These are phyloP conservation scores for Hemichromis elongatus DNA, from an alignment of 2,113 vertebrate genomes.

Conservation along the genomic window DNA sequence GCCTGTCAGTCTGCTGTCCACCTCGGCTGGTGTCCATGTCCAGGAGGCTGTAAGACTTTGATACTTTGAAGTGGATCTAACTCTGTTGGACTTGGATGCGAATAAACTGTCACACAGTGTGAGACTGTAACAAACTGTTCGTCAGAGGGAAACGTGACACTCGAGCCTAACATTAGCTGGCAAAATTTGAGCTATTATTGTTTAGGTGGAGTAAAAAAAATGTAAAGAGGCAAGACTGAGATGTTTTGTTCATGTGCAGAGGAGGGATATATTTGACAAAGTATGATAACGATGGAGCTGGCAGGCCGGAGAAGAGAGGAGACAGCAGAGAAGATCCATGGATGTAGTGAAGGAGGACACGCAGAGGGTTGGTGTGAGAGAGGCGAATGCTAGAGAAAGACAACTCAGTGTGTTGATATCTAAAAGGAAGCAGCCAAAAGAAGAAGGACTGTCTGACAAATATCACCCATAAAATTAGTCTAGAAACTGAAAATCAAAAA, in stretches of 20 bases:
- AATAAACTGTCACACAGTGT: background rate
- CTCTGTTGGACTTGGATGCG: rapidly evolving
- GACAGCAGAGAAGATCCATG: too few relatives aligned
- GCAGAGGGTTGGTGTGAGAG: too few relatives aligned
- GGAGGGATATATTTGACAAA: too few relatives aligned
- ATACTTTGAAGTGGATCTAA: background rate
- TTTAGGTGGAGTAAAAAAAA: too few relatives aligned
- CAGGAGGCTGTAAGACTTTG: background rate
- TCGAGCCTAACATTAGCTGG: rapidly evolving
- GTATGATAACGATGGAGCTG: too few relatives aligned
- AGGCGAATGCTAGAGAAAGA: too few relatives aligned
- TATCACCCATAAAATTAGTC: background rate
- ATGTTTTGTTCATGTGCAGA: too few relatives aligned
- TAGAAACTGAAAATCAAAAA: background rate
- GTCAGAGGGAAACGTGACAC: background rate
- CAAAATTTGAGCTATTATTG: background rate
- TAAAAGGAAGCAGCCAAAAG: background rate
- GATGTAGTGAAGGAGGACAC: too few relatives aligned
- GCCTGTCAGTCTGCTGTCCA: background rate
- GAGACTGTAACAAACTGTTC: background rate
- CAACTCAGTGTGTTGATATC: background rate
- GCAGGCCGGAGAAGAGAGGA: too few relatives aligned
- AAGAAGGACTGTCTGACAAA: background rate
- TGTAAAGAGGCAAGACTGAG: too few relatives aligned
- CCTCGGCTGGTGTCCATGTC: background rate